Evolutionary conservation across 2,113 vertebrate genomes (phyloP).

Genomic region (Sebastes fasciatus): DNA sequence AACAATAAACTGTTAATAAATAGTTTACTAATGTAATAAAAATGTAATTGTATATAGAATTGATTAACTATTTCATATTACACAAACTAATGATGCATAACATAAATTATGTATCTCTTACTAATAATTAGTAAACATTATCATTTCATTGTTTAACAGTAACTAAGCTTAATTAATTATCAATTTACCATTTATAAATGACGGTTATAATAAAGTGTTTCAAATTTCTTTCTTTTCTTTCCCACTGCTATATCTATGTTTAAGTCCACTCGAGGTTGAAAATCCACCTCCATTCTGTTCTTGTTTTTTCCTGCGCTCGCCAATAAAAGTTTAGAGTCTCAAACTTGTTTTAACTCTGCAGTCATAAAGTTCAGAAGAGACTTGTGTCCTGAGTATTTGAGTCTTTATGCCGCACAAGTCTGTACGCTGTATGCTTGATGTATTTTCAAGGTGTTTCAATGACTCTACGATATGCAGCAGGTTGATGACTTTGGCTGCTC

Average conservation of each 20-base stretch:
- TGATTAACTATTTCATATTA: too few species aligned
- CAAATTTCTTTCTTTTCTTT: not conserved
- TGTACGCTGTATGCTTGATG: not conserved
- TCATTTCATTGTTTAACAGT: too few species aligned
- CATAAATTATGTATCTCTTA: too few species aligned
- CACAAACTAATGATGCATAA: too few species aligned
- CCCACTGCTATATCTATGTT: conserved; percentile 24
- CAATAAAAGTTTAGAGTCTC: not conserved
- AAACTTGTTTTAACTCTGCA: conserved; percentile 6
- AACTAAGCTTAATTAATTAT: too few species aligned
- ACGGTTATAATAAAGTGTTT: too few species aligned
- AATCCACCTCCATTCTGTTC: conserved; percentile 26
- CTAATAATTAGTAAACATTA: too few species aligned
- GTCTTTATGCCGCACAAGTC: conserved; percentile 13
- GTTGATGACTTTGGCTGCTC: conserved; percentile 88
- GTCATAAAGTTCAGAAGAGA: conserved; percentile 35
- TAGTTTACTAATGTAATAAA: too few species aligned
- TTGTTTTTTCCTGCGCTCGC: not conserved
- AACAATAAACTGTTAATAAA: too few species aligned
- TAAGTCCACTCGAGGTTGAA: conserved; percentile 14
- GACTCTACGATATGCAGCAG: conserved; percentile 83
- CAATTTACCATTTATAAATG: too few species aligned
- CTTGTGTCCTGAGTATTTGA: conserved; percentile 9
- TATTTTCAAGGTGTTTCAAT: conserved; percentile 9
- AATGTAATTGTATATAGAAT: too few species aligned